Conservation (phyloP, 2,113 vertebrate genomes). For the Xiphophorus couchianus region DNA sequence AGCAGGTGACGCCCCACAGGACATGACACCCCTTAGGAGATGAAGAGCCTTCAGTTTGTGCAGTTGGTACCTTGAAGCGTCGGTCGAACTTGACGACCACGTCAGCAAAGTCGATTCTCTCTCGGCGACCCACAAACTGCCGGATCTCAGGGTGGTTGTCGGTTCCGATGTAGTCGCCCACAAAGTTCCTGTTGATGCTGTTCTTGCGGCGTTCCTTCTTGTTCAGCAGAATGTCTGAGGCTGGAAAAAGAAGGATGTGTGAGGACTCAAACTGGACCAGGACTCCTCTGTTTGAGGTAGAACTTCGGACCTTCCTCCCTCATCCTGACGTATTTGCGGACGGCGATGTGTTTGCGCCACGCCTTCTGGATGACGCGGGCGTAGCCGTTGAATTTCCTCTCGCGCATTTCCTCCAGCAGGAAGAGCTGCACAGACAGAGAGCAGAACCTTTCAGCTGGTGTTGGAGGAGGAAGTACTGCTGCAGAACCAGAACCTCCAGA, state of each 20-base stretch:
- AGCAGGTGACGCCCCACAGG: too few relatives aligned
- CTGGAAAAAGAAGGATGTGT: constrained; percentile 50
- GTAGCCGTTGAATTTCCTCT: constrained; percentile 81
- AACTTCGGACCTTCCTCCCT: constrained; percentile 80
- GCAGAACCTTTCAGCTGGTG: not conserved
- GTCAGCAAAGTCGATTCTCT: constrained; percentile 85
- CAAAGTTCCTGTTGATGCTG: constrained; percentile 87
- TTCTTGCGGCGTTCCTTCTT: constrained; percentile 85
- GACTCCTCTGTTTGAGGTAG: not conserved
- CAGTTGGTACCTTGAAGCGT: constrained; percentile 80
- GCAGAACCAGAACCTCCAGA: too few relatives aligned
- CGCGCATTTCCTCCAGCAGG: constrained; percentile 82
- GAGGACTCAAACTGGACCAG: not conserved
- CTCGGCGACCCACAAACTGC: constrained; percentile 83
- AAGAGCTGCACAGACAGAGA: constrained; percentile 70
- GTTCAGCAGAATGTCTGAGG: constrained; percentile 84
- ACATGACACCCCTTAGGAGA: too few relatives aligned
- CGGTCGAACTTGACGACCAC: constrained; percentile 84
- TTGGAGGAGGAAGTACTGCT: not conserved
- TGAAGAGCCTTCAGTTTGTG: too few relatives aligned
- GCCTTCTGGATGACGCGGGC: constrained; percentile 87
- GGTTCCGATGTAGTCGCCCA: constrained; percentile 85
- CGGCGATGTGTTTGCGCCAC: constrained; percentile 86
- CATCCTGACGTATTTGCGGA: constrained; percentile 86
- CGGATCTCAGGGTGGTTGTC: constrained; percentile 83